A percentile compares a stretch with the other conserved stretches of the same genome.
Conservation (phyloP, 2,888 invertebrate species). For the Apamea crenata region DNA sequence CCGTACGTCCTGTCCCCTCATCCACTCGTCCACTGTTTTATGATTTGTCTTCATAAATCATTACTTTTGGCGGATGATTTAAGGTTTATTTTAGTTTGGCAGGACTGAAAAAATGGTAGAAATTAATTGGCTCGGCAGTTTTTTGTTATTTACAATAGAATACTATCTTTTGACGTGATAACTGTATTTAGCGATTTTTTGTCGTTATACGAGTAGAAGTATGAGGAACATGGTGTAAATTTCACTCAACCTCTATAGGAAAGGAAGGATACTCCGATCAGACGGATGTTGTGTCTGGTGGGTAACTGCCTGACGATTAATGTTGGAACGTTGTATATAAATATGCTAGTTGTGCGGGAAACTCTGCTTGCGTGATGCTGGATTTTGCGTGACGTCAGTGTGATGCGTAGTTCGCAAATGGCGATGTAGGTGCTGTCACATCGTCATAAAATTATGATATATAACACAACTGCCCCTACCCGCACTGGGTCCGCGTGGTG, state of each 20-base stretch:
- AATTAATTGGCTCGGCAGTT: conserved; percentile 7
- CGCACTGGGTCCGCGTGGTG: neutral
- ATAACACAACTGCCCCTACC: neutral
- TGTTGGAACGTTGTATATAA: neutral
- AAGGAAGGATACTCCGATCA: neutral
- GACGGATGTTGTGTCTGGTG: neutral
- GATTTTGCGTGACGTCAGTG: neutral
- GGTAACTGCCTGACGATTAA: neutral
- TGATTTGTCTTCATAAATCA: conserved; percentile 61
- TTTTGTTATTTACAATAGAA: neutral
- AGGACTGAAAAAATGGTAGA: neutral
- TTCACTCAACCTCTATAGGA: neutral
- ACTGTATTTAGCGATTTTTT: neutral
- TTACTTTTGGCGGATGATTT: conserved; percentile 14
- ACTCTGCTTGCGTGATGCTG: neutral
- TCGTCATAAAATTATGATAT: neutral
- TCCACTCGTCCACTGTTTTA: conserved; percentile 53
- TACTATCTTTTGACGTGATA: neutral
- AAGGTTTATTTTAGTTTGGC: conserved; percentile 33
- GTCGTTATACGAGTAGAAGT: neutral
- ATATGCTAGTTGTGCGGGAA: neutral
- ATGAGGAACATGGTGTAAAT: neutral
- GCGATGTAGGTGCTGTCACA: neutral
- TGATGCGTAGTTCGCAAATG: neutral
- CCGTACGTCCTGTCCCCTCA: conserved; percentile 50